phyloP scores from a whole-genome alignment of 2,113 vertebrate genomes.

The Seriola aureovittata region DNA sequence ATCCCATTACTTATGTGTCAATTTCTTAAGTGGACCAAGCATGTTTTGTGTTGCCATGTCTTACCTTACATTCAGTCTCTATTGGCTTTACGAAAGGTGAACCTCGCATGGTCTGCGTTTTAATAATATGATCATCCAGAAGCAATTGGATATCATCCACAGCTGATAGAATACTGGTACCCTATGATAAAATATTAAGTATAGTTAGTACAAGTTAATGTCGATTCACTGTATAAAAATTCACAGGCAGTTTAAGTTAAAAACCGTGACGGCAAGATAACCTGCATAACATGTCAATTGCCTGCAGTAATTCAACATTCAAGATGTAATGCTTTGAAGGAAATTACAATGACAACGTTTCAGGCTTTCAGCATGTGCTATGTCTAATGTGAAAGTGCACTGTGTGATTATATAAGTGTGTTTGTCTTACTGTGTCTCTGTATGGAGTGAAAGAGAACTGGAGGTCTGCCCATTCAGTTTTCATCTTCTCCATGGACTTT shows the following conservation, averaged over 20 bases:
- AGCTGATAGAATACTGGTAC: constrained; percentile 87
- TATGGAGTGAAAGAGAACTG: constrained; percentile 86
- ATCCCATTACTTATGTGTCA: not conserved
- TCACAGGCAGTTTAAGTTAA: not conserved
- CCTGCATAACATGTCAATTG: not conserved
- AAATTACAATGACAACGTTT: not conserved
- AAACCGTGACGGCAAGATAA: not conserved
- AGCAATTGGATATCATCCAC: constrained; percentile 93
- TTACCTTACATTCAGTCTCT: constrained; percentile 91
- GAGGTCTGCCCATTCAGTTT: constrained; percentile 87
- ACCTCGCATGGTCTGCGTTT: constrained; percentile 92
- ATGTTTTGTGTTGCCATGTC: constrained; percentile 39
- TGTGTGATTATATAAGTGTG: not conserved
- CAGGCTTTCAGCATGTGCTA: not conserved
- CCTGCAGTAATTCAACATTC: not conserved
- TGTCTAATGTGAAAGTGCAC: not conserved
- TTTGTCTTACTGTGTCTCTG: constrained; percentile 89
- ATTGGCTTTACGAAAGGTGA: constrained; percentile 93
- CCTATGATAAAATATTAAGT: constrained; percentile 74
- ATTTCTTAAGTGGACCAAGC: not conserved
- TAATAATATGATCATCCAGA: constrained; percentile 93
- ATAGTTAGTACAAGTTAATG: not conserved
- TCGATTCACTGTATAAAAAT: not conserved
- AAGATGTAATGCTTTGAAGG: no score
- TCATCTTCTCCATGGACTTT: constrained; percentile 93